A percentile compares a stretch with the other conserved stretches of the same genome.
phyloP scores from a whole-genome alignment of 1,140 invertebrate species.

The Caenorhabditis latens region DNA sequence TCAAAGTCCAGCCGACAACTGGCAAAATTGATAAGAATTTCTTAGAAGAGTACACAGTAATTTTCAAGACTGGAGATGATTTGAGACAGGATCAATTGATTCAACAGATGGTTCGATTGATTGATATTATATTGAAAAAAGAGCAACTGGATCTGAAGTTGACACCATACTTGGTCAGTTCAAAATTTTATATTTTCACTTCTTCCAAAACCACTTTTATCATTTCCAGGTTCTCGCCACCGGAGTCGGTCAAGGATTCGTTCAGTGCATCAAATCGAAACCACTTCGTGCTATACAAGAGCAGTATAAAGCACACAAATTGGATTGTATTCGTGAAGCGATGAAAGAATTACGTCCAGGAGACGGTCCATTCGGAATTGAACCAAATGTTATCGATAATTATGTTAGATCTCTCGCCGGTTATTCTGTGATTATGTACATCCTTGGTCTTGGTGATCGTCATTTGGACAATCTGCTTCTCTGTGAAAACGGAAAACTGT shows the following conservation, averaged over 20 bases:
- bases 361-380: conserved; percentile 89
- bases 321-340: conserved; percentile 78
- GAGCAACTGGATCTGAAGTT: conserved; percentile 95
- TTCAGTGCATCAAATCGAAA: conserved; percentile 93
- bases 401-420: conserved; percentile 93
- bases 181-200: no score
- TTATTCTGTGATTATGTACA: conserved; percentile 97
- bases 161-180: conserved; percentile 82
- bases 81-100: conserved; percentile 96
- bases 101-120: conserved; percentile 93
- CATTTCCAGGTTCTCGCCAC: conserved; percentile 86
- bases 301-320: conserved; percentile 65
- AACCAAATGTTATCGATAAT: conserved; percentile 94
- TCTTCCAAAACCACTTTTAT: background rate
- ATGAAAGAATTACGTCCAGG: conserved; percentile 90
- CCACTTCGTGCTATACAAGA: conserved; percentile 72
- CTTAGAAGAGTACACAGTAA: conserved; percentile 85
- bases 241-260: conserved; percentile 91
- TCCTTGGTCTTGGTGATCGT: conserved; percentile 94
- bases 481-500: conserved; percentile 84
- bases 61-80: conserved; percentile 99
- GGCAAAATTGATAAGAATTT: conserved; percentile 53
- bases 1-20: conserved; percentile 85
- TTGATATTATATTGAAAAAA: conserved; percentile 90
- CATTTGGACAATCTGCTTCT: conserved; percentile 94